Base-by-base conservation (phyloP, 2,113 vertebrate genomes). In the Colinus virginianus region DNA sequence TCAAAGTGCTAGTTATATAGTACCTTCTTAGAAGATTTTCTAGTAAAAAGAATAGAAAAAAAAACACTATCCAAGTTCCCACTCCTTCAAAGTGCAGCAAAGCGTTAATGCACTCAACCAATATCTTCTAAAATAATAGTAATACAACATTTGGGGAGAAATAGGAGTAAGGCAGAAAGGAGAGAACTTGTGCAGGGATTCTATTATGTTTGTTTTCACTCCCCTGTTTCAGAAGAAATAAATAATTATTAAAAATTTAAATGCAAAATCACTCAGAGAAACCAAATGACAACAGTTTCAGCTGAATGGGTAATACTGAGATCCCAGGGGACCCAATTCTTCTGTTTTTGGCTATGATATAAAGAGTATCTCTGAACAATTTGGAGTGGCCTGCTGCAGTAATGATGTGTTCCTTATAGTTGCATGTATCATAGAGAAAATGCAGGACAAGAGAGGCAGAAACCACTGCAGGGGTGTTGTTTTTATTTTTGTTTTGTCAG, bases 201-300 rank as follows among this genome's bases (percentile, higher is more conserved):
- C 51, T 55, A 6, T 66, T 87, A 79, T 93, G 71, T 94, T 96
- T 95, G 38, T 34, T 88, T 4, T 80, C 49, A 48, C n/a, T 94
- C 59, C 32, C 38, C 48, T 28, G 18, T 68, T 93, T 92, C 78
- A 84, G 64, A 85, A 68, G 61, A 82, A 94, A 92, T 94, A 94
- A 93, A 92, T 81, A 87, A 92, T 70, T 95, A 94, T 94, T 96
- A 95, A 94, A 93, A 92, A 93, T 96, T 92, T 94, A 95, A 95
- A 94, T 94, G 82, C 64, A 72, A 80, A 95, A 83, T 90, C 87
- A 71, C 56, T 89, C 78, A 85, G 87, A 70, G 20, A 93, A 82
- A 87, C 28, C 77, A 70, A 87, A 22, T 68, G 84, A 94, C 78
- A 94, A 85, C 68, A 71, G 46, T 56, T 94, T 93, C 70, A 53